phyloP scores from a whole-genome alignment of 1,140 invertebrate species.

The Drosophila ironensis region DNA sequence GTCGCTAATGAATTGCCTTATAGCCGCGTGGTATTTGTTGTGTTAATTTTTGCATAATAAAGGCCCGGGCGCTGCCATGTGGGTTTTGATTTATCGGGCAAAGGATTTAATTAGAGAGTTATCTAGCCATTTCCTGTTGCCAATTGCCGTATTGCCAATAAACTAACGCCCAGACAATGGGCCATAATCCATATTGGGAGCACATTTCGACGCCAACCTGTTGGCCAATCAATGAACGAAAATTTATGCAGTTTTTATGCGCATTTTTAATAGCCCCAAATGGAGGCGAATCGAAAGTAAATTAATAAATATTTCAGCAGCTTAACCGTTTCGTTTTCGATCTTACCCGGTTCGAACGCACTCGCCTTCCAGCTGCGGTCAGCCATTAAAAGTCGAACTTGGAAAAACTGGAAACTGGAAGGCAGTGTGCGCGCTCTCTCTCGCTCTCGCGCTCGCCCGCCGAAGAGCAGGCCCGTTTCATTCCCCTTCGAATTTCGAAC shows the following conservation, averaged over 20 bases:
- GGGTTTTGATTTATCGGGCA: slow-evolving; percentile 25
- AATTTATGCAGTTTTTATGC: slow-evolving; percentile 69
- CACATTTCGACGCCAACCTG: slow-evolving; percentile 44
- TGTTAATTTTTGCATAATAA: slow-evolving; percentile 56
- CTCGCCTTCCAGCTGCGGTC: slow-evolving; percentile 42
- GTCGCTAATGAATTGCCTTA: slow-evolving; percentile 70
- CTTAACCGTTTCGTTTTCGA: slow-evolving; percentile 26
- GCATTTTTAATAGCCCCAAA: slow-evolving; percentile 56
- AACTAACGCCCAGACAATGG: slow-evolving; percentile 34
- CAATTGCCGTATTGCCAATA: slow-evolving; percentile 22
- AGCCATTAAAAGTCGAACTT: slow-evolving; percentile 63
- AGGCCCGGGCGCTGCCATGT: slow-evolving; percentile 9
- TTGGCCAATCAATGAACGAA: slow-evolving; percentile 30
- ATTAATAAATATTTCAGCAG: slow-evolving; percentile 56
- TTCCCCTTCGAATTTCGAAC: slow-evolving; percentile 55
- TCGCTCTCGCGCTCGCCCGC: background rate
- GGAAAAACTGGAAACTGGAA: slow-evolving; percentile 61
- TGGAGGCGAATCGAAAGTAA: slow-evolving; percentile 33
- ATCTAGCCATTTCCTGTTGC: slow-evolving; percentile 44
- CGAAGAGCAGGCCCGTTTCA: too few species aligned
- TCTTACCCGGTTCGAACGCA: slow-evolving; percentile 54
- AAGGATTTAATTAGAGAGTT: slow-evolving; percentile 36
- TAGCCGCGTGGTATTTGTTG: slow-evolving; percentile 41
- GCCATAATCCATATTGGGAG: slow-evolving; percentile 43
- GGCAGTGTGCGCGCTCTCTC: background rate